These are phyloP conservation scores for Fragum whitleyi DNA, from an alignment of 2,888 invertebrate species.

Conservation along the genomic window DNA sequence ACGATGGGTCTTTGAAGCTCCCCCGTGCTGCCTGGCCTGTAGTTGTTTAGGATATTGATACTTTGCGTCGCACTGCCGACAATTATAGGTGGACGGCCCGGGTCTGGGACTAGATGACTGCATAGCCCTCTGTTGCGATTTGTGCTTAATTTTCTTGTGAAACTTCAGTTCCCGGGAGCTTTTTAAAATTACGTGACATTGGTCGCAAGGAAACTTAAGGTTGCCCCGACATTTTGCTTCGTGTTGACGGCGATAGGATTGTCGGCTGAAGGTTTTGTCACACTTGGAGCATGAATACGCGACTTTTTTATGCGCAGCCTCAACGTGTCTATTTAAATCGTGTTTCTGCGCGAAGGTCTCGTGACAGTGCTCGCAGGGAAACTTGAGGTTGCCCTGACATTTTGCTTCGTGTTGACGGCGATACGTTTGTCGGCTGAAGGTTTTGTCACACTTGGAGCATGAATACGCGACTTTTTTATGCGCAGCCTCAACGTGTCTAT, in stretches of 20 bases:
- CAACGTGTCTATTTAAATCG: no score
- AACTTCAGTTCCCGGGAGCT: neutral
- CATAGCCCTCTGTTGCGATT: neutral
- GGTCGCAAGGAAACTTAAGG: neutral
- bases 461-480: no score
- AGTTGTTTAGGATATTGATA: slow-evolving; percentile 5
- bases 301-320: no score
- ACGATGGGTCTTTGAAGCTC: neutral
- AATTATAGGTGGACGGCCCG: slow-evolving; percentile 19
- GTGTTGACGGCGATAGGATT: neutral
- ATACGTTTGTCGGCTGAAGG: neutral
- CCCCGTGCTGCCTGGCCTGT: neutral
- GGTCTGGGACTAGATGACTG: slow-evolving; percentile 37
- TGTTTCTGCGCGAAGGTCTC: no score
- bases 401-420: neutral
- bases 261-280: neutral
- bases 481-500: no score
- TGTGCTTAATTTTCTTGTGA: neutral
- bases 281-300: neutral
- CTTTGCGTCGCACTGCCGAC: slow-evolving; percentile 10
- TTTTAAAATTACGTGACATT: neutral
- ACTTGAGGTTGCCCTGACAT: neutral
- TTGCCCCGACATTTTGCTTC: neutral
- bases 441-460: no score
- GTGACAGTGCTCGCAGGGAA: neutral